A percentile compares a stretch with the other conserved stretches of the same genome.
phyloP scores from a whole-genome alignment of 2,888 invertebrate species.

The Fabriciana adippe region DNA sequence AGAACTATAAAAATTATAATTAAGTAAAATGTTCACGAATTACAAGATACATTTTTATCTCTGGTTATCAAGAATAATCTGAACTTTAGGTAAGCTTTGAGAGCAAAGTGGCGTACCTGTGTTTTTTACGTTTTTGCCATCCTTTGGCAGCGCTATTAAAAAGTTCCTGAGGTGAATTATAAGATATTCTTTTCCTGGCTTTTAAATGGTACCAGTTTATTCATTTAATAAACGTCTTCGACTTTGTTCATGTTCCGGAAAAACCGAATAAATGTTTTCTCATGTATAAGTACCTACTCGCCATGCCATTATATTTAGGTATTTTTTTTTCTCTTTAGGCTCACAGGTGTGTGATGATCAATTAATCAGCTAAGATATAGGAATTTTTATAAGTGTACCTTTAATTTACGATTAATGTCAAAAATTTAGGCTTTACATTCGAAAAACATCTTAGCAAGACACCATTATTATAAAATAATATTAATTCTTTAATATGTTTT shows the following conservation, averaged over 20 bases:
- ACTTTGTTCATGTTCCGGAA: slow-evolving; percentile 15
- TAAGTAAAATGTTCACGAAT: slow-evolving; percentile 13
- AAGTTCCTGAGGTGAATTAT: slow-evolving; percentile 54
- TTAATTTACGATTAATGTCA: too few species aligned
- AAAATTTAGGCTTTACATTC: too few species aligned
- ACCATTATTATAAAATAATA: too few species aligned
- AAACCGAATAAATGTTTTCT: slow-evolving; percentile 6
- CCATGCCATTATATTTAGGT: too few species aligned
- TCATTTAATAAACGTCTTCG: slow-evolving; percentile 27
- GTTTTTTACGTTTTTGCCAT: slow-evolving; percentile 44
- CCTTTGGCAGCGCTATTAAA: slow-evolving; percentile 50
- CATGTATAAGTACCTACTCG: neutral
- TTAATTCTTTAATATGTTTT: too few species aligned
- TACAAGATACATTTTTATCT: slow-evolving; percentile 22
- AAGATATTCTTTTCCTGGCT: slow-evolving; percentile 45
- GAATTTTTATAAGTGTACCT: too few species aligned
- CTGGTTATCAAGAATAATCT: slow-evolving; percentile 40
- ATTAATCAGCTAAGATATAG: too few species aligned
- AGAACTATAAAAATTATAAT: slow-evolving; percentile 11
- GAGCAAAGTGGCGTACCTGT: slow-evolving; percentile 39
- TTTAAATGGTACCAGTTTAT: slow-evolving; percentile 32
- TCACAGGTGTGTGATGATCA: too few species aligned
- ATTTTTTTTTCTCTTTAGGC: too few species aligned
- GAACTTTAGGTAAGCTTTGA: slow-evolving; percentile 39
- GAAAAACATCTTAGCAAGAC: too few species aligned